Conservation (phyloP, 2,888 invertebrate genomes). For the Pristionchus maxplancki region DNA sequence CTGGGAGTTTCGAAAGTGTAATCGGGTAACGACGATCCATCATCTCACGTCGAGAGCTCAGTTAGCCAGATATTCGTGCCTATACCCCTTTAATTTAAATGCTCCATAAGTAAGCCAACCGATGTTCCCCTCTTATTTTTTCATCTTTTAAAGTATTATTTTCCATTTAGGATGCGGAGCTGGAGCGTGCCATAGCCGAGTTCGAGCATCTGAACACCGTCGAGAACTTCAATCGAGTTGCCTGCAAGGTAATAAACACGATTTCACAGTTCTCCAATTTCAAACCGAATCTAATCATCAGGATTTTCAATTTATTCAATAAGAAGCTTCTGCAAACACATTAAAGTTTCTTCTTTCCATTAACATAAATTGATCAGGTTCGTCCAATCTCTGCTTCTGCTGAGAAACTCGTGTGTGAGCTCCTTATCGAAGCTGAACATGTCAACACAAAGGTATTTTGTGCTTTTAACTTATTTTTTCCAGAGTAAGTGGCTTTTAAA, state of each 20-base stretch:
- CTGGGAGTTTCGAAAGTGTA: no score
- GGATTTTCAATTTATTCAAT: no score
- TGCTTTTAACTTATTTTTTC: background rate
- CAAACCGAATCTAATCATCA: background rate
- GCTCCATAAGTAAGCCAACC: background rate
- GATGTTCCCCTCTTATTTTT: background rate
- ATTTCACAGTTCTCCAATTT: background rate
- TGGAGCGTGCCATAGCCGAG: conserved; percentile 50
- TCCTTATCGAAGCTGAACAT: conserved; percentile 70
- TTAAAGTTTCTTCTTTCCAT: conserved; percentile 25
- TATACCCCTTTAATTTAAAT: no score
- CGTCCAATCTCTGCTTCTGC: conserved; percentile 63
- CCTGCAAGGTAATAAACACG: conserved; percentile 59
- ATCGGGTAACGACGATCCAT: no score
- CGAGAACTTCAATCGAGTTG: conserved; percentile 73
- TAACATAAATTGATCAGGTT: conserved; percentile 54
- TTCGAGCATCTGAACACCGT: conserved; percentile 52
- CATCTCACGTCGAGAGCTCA: no score
- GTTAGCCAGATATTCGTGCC: no score
- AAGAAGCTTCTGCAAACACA: no score
- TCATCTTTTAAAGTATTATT: no score
- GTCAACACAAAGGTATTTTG: conserved; percentile 68
- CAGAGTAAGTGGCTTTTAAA: no score
- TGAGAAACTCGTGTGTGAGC: conserved; percentile 67
- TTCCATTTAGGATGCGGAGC: conserved; percentile 27